Base-by-base conservation (phyloP, 2,113 vertebrate genomes). In the Gambusia holbrooki region DNA sequence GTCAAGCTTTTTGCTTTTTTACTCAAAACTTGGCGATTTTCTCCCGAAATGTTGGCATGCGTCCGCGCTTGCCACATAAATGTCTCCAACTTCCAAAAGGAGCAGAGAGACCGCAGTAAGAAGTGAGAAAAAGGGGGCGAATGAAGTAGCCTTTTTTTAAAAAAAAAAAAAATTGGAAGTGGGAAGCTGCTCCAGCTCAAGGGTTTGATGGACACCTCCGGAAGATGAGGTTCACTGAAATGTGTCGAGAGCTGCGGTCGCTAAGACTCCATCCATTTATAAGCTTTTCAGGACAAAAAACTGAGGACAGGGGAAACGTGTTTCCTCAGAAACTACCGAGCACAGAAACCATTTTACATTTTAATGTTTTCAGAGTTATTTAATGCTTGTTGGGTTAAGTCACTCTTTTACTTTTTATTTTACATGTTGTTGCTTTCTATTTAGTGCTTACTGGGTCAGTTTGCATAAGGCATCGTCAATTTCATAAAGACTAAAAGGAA, bases 121-220 rank as follows among this genome's bases (percentile, higher is more conserved):
- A 15, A 22, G 45, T 48, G 45, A 48, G 17, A 5, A 22, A 22
- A 48, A 19, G 7, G 17, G 12, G 45, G 45, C 45, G 45, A 48
- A 19, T 48, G 17, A 48, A 48, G 45, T 5, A 48, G 45, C 2
- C 45, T 19, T 48, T 45, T 45, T 45, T 37, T 37, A 33, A 33
- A 32, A 32, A 32, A 32, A 32, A 10, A 10, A 48, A 45, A 45
- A 48, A 48, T 48, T 17, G 45, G 45, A 48, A 48, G 14, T 48
- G 45, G 45, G 45, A 48, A 48, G 45, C 45, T 48, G 45, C 5
- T 62, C 58, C 12, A 42, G 66, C 71, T 64, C 33, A 17, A 1
- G 1, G 69, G n/a, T 76, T 81, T 68, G 69, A 29, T 2, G 22
- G 58, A 71, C 69, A 68, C 54, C 69, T 62, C 51, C 72, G n/a